Evolutionary conservation across 2,797 vertebrate species (phyloP).

Genomic region (Sebastes itinus): DNA sequence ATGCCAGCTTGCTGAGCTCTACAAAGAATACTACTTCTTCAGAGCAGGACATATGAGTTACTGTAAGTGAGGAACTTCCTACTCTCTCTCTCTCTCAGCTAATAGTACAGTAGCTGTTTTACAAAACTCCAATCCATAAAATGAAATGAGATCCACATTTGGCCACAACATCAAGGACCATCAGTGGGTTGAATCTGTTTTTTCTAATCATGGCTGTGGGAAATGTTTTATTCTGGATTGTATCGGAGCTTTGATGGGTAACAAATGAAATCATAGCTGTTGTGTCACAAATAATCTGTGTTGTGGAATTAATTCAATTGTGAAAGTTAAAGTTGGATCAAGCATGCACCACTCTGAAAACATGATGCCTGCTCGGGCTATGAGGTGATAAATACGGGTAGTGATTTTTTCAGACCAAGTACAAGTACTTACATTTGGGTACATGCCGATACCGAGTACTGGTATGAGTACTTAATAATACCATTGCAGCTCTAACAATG

Average conservation of each 20-base stretch:
- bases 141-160: background rate
- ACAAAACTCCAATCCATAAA: background rate
- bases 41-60: too few relatives aligned
- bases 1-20: too few relatives aligned
- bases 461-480: too few relatives aligned
- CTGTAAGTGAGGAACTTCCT: background rate
- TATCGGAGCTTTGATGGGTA: background rate
- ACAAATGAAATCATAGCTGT: background rate
- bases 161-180: background rate
- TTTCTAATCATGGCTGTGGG: background rate
- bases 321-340: too few relatives aligned
- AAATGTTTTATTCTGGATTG: background rate
- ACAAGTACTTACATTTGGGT: too few relatives aligned
- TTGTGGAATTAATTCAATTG: background rate
- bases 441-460: too few relatives aligned
- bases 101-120: background rate
- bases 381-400: background rate
- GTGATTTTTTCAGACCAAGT: background rate
- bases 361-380: background rate
- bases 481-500: too few relatives aligned
- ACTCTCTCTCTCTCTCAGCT: background rate
- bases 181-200: background rate
- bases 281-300: background rate
- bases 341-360: background rate
- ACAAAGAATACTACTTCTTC: too few relatives aligned